Base-by-base conservation (phyloP, 53 echinoderm and acorn worm species). In the Stichopus horrens region DNA sequence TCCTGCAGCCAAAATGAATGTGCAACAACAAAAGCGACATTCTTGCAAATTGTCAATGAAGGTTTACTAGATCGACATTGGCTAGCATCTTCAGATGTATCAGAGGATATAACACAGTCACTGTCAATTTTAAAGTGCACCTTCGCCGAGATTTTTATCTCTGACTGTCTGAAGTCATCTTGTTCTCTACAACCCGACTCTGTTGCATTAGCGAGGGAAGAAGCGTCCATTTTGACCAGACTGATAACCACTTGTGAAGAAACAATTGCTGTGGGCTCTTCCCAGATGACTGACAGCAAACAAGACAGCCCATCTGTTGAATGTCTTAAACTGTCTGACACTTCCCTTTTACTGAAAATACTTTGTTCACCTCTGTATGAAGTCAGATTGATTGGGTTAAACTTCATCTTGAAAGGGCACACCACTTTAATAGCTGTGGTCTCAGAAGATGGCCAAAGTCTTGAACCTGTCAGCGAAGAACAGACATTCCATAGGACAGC, bases 21-120 rank as follows among this genome's bases (percentile, higher is more conserved):
- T 53, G 89, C 73, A 58, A 90, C 95, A 76, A 97, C 97, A 73
- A 91, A 92, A 81, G 90, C 95, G 88, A 92, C 94, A 8, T 95
- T 92, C 52, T 55, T 93, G 77, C 73, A 89, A n/a, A 90, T 95
- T 74, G 23, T 97, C 52, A 86, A 93, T 20, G 57, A 71, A 6
- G 88, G 88, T 52, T 54, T 93, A 5, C 57, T 95, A 77, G 87
- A 92, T 83, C 51, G 73, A 60, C 86, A 23, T 13, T 93, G 91
- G 88, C 21, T 91, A 10, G 56, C 21, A 6, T 58, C 81, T 22
- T 21, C 20, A 56, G 55, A 55, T 9, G 4, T 58, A n/a, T 19
- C 83, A 52, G 23, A 20, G 5, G 73, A 71, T 13, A 52, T 71
- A 7, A 21, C 53, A 11, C 59, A 63, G 9, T 57, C 18, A 8